Percentiles rank a stretch among this genome's conserved stretches.
Conservation (phyloP, 1,140 invertebrate species). For the Drosophila repleta region DNA sequence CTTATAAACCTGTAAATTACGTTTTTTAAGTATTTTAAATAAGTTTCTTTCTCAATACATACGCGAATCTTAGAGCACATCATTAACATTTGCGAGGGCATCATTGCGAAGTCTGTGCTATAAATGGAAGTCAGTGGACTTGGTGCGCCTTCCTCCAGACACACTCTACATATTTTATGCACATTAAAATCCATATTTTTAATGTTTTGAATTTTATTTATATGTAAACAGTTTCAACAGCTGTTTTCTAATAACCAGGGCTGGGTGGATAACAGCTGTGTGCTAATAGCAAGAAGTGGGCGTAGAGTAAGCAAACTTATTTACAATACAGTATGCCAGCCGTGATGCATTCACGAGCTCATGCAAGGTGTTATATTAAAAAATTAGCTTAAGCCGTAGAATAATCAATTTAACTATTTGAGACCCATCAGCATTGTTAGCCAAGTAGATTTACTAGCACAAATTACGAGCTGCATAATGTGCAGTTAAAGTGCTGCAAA, state of each 20-base stretch:
- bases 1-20: constrained; percentile 85
- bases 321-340: too few relatives aligned
- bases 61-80: constrained; percentile 87
- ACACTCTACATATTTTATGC: constrained; percentile 87
- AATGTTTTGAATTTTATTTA: neutral
- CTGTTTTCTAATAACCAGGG: constrained; percentile 12
- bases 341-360: too few relatives aligned
- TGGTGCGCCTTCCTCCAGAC: constrained; percentile 86
- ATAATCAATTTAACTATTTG: neutral
- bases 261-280: neutral
- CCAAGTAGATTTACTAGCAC: neutral
- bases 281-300: too few relatives aligned
- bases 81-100: constrained; percentile 87
- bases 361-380: too few relatives aligned
- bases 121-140: constrained; percentile 85
- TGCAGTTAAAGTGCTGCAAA: constrained; percentile 19
- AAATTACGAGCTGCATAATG: neutral
- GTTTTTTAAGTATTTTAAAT: neutral
- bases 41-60: constrained; percentile 28
- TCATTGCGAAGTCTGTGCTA: constrained; percentile 87
- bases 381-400: too few relatives aligned
- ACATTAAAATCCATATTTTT: constrained; percentile 76
- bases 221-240: constrained; percentile 38
- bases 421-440: too few relatives aligned
- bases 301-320: too few relatives aligned